Conservation (phyloP, 2,888 invertebrate genomes). For the Criorhina ranunculi region DNA sequence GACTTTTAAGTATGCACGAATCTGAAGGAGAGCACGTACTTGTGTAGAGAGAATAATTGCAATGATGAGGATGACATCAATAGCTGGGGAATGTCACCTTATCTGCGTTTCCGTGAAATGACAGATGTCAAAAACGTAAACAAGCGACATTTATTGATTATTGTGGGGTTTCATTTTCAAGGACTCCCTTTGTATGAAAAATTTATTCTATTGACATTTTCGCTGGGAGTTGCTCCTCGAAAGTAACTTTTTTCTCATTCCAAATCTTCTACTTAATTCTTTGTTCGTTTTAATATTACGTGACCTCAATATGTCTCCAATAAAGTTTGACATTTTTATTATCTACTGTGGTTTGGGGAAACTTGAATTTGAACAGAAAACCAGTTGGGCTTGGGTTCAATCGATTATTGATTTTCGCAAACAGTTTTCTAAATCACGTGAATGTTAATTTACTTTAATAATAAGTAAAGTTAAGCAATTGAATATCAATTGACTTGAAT, state of each 20-base stretch:
- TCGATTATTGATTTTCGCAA: constrained; percentile 17
- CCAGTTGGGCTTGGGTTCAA: background rate
- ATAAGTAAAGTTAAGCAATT: constrained; percentile 11
- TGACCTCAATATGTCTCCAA: constrained; percentile 1
- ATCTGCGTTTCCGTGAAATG: background rate
- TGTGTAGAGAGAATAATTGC: background rate
- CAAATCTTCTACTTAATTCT: background rate
- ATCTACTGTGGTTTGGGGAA: background rate
- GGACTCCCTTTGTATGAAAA: no score
- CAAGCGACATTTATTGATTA: constrained; percentile 20
- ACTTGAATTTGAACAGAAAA: background rate
- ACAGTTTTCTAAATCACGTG: background rate
- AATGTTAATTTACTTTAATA: background rate
- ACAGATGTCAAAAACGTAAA: constrained; percentile 36
- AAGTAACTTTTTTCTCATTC: background rate
- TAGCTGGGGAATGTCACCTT: constrained; percentile 1
- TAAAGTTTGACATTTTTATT: constrained; percentile 4
- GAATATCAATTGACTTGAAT: constrained; percentile 6
- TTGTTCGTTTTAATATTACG: background rate
- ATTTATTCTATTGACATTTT: no score
- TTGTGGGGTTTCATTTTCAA: constrained; percentile 10
- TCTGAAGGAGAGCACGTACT: background rate
- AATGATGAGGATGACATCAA: constrained; percentile 35
- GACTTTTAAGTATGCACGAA: background rate
- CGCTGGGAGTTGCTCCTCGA: no score